These are phyloP conservation scores for Halcyon malimbica DNA, from an alignment of 2,113 vertebrate genomes.

Conservation along the genomic window DNA sequence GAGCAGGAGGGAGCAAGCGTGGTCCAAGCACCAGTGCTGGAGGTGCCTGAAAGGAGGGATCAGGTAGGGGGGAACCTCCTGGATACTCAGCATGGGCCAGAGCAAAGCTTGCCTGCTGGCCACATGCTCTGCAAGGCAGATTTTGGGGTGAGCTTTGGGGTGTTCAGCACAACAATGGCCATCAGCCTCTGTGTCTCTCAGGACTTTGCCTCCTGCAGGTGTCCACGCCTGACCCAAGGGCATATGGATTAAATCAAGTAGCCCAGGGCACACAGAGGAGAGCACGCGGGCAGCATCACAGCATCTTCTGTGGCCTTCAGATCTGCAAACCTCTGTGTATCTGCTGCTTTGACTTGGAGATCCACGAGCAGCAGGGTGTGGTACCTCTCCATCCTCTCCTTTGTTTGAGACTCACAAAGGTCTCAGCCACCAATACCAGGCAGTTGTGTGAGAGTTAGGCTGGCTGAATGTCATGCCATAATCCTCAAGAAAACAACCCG, in stretches of 20 bases:
- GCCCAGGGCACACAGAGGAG: background rate
- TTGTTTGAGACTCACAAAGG: background rate
- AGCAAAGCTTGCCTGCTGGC: background rate
- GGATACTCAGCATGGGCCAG: background rate
- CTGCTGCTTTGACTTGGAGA: accelerated
- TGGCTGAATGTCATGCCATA: background rate
- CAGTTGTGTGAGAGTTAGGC: too few species aligned
- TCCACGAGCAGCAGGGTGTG: background rate
- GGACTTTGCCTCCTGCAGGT: accelerated
- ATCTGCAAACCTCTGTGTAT: background rate
- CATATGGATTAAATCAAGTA: background rate
- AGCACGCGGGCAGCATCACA: background rate
- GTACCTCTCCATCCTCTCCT: background rate
- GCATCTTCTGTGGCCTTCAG: background rate
- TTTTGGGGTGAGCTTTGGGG: background rate
- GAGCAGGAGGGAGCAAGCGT: background rate
- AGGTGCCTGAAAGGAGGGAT: background rate
- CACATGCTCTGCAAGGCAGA: accelerated
- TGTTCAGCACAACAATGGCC: background rate
- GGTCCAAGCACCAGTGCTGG: background rate
- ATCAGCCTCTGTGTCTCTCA: background rate
- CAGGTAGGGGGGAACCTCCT: background rate
- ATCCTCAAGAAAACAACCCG: accelerated
- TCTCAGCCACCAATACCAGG: background rate
- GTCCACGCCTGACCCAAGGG: background rate